A percentile compares a stretch with the other conserved stretches of the same genome.
Evolutionary conservation across 2,113 vertebrate genomes (phyloP).

Genomic region (Sylvia atricapilla): DNA sequence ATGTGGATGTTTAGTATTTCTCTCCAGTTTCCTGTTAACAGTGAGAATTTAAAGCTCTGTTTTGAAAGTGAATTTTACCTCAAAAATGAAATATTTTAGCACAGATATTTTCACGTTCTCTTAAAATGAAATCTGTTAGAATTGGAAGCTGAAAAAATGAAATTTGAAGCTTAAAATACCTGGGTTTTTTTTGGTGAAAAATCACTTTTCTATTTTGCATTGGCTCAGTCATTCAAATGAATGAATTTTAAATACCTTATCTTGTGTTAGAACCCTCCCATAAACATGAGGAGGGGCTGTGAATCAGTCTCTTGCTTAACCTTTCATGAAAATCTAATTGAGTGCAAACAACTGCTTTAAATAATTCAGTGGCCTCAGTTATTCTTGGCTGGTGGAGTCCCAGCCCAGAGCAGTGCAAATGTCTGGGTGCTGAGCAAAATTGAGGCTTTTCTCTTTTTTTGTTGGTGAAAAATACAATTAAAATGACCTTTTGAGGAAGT

Average conservation of each 20-base stretch:
- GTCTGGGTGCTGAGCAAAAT: background rate
- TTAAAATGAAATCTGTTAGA: background rate
- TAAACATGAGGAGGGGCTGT: background rate
- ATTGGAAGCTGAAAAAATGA: background rate
- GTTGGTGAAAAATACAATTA: background rate
- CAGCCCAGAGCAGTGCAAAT: background rate
- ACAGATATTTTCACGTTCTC: background rate
- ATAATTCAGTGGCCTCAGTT: conserved; percentile 53
- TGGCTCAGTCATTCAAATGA: background rate
- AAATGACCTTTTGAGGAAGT: background rate
- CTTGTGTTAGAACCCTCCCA: background rate
- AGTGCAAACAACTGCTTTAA: conserved; percentile 54
- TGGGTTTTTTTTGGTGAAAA: background rate
- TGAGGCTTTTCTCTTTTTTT: background rate
- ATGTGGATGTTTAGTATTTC: background rate
- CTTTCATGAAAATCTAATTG: conserved; percentile 59
- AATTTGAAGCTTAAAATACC: background rate
- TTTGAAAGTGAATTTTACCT: background rate
- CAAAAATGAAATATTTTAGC: background rate
- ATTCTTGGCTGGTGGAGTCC: conserved; percentile 18
- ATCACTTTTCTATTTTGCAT: background rate
- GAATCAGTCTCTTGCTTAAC: conserved; percentile 40
- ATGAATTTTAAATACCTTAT: background rate
- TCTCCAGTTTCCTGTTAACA: background rate
- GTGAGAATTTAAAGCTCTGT: background rate